Evolutionary conservation across 2,888 invertebrate genomes (phyloP), one percentile per base, ranked within the genome.

Genomic region (Lycaena phlaeas): DNA sequence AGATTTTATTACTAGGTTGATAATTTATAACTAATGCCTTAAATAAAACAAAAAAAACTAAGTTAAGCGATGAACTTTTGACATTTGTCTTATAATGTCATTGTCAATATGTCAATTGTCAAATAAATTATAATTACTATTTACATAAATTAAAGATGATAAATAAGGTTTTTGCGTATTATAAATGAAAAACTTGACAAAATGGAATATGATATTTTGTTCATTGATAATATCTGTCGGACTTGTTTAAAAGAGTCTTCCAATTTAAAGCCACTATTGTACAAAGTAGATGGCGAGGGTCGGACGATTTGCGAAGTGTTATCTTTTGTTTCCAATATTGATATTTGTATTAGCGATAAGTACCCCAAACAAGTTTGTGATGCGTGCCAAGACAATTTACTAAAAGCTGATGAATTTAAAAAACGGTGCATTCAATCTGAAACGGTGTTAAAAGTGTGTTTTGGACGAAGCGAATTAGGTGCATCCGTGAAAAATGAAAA

Each of bases 361-460:
- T 56, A 72, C 28, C 77, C 82, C 0, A 70, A 74, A 54, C 74
- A 75, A 45, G 62, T 84, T 40, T 84, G 82, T 52, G 47, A 45
- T 36, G 68, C 68, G 15, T 84, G 82, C 46, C 67, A 68, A 42
- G 27, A 48, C 15, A 54, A 63, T 12, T 53, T 82, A 55, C 54
- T 52, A 17, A 71, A 68, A 46, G 63, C 68, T 14, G 65, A 75
- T 18, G 61, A 64, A 14, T 79, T 82, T 40, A 77, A 69, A 54
- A 63, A 62, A n/a, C 68, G 65, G 2, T 81, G 75, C 44, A 44
- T 68, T 2, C 60, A 71, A 17, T 69, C 75, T 0, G 72, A 82
- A 25, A 49, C 52, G 0, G 53, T 67, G 44, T 51, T 82, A 49
- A 61, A 56, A 30, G 62, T 62, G 14, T 47, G 67, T 15, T 58